A percentile compares a stretch with the other conserved stretches of the same genome.
These are phyloP conservation scores for Strigamia transsilvanica DNA, from an alignment of 2,888 invertebrate genomes.

Conservation along the genomic window DNA sequence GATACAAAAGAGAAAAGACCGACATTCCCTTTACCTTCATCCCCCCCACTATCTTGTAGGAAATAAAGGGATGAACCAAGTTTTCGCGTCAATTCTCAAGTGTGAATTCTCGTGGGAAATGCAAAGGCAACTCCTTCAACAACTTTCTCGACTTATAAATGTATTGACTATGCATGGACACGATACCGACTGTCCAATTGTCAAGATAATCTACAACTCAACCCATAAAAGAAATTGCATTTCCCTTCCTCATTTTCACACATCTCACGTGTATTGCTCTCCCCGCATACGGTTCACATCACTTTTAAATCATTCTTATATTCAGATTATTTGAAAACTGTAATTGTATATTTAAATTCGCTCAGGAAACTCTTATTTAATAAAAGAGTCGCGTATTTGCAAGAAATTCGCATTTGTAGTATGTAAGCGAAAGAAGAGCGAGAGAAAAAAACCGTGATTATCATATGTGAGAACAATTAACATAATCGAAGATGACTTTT, in stretches of 20 bases:
- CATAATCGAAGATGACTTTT: constrained; percentile 41
- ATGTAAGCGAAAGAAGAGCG: neutral
- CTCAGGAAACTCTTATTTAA: neutral
- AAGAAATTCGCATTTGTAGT: constrained; percentile 9
- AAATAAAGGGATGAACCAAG: constrained; percentile 48
- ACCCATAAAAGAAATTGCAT: neutral
- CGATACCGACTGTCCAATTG: constrained; percentile 25
- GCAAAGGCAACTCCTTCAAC: constrained; percentile 21
- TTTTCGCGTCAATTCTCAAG: constrained; percentile 40
- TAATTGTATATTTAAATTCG: neutral
- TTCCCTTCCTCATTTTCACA: neutral
- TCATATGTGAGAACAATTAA: constrained; percentile 24
- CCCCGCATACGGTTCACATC: constrained; percentile 1
- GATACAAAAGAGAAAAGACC: constrained; percentile 33
- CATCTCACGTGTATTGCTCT: neutral
- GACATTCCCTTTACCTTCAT: neutral
- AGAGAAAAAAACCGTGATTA: neutral
- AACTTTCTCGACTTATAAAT: constrained; percentile 21
- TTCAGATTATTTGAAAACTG: neutral
- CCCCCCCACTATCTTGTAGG: constrained; percentile 22
- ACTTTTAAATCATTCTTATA: neutral
- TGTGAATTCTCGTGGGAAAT: constrained; percentile 33
- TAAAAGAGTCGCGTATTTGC: constrained; percentile 14
- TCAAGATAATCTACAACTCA: neutral
- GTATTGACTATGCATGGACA: constrained; percentile 29